Evolutionary conservation across 2,888 invertebrate species (phyloP).

Genomic region (Phengaris alcon): DNA sequence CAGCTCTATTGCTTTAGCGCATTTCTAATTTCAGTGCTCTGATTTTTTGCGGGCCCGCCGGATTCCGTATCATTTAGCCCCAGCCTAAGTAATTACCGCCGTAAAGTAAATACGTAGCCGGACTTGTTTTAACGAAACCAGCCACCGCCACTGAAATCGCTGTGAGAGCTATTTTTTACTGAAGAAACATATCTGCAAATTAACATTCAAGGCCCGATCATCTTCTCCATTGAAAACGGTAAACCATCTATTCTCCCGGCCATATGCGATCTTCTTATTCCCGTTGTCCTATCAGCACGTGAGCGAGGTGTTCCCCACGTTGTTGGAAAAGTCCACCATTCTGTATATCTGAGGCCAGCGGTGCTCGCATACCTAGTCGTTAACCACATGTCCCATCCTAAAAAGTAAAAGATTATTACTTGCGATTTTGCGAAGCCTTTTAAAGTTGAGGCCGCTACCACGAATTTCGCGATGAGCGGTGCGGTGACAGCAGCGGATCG

Average conservation of each 20-base stretch:
- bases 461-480: no score
- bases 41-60: no score
- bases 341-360: slow-evolving; percentile 88
- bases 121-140: no score
- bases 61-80: no score
- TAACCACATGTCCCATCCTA: slow-evolving; percentile 81
- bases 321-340: slow-evolving; percentile 87
- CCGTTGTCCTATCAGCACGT: slow-evolving; percentile 88
- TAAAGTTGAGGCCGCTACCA: no score
- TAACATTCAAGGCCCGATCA: slow-evolving; percentile 70
- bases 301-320: slow-evolving; percentile 74
- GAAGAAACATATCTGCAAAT: slow-evolving; percentile 67
- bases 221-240: slow-evolving; percentile 84
- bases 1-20: no score
- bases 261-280: slow-evolving; percentile 89
- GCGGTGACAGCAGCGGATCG: no score
- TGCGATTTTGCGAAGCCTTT: background rate
- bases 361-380: slow-evolving; percentile 90
- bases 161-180: no score
- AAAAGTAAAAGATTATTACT: background rate
- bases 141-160: no score
- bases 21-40: no score
- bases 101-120: no score
- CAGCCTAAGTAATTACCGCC: no score
- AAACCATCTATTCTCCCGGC: slow-evolving; percentile 85